Conservation (phyloP, 2,797 vertebrate genomes). For the Lepus oiostolus region DNA sequence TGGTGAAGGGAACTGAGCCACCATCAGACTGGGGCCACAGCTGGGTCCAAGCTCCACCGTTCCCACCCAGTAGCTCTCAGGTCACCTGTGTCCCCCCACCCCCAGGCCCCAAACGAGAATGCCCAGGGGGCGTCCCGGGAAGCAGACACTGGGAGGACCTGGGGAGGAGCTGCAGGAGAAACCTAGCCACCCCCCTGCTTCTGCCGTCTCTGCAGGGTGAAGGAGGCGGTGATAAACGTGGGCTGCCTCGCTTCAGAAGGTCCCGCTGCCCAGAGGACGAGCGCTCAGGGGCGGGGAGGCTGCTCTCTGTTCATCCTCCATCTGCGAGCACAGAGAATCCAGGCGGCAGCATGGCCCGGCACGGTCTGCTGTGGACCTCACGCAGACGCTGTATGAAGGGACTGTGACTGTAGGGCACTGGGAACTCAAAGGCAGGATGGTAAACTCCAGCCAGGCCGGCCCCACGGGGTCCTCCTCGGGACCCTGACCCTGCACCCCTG, state of each 20-base stretch:
- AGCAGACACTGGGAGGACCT: neutral
- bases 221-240: neutral
- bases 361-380: conserved; percentile 28
- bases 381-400: neutral
- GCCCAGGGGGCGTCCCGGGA: neutral
- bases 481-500: neutral
- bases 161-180: neutral
- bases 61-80: neutral
- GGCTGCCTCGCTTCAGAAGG: neutral
- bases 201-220: neutral
- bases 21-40: neutral
- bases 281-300: no score
- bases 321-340: neutral
- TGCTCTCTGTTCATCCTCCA: neutral
- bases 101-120: neutral
- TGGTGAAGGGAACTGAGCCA: neutral
- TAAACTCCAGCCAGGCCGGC: conserved; percentile 1
- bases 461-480: neutral
- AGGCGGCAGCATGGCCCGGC: neutral
- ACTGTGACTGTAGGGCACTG: conserved; percentile 17
- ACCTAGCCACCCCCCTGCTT: neutral
- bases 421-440: neutral
- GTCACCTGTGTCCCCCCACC: neutral
- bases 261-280: no score
- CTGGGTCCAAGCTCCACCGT: neutral